Evolutionary conservation across 1,140 invertebrate genomes (phyloP).

Genomic region (Ceratina australensis): DNA sequence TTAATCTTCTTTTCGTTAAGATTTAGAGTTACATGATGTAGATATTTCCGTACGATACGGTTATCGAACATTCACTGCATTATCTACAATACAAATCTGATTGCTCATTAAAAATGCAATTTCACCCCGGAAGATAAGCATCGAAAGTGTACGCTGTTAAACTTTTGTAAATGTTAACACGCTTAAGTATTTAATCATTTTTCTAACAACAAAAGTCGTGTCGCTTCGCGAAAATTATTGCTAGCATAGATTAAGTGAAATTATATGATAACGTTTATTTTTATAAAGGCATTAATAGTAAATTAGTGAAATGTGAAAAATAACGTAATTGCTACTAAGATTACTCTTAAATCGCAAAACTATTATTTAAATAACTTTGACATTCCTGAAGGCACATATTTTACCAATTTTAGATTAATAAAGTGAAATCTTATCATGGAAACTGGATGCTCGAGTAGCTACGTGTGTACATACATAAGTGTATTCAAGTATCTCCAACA

Average conservation of each 20-base stretch:
- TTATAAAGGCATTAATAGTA: not conserved
- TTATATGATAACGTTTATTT: not conserved
- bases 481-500: not conserved
- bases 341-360: not conserved
- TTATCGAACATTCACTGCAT: conserved; percentile 1
- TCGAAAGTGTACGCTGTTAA: not conserved
- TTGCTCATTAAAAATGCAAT: not conserved
- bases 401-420: not conserved
- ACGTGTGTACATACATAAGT: not conserved
- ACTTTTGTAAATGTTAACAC: no score
- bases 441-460: not conserved
- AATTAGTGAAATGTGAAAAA: not conserved
- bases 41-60: no score
- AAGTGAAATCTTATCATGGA: not conserved
- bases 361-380: not conserved
- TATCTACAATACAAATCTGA: not conserved
- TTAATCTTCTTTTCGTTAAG: no score
- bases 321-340: not conserved
- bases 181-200: no score
- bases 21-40: no score
- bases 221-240: not conserved
- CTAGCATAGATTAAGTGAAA: not conserved
- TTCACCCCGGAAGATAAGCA: not conserved
- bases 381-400: no score
- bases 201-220: not conserved